Conservation (phyloP, 2,113 vertebrate species). For the Caloenas nicobarica region DNA sequence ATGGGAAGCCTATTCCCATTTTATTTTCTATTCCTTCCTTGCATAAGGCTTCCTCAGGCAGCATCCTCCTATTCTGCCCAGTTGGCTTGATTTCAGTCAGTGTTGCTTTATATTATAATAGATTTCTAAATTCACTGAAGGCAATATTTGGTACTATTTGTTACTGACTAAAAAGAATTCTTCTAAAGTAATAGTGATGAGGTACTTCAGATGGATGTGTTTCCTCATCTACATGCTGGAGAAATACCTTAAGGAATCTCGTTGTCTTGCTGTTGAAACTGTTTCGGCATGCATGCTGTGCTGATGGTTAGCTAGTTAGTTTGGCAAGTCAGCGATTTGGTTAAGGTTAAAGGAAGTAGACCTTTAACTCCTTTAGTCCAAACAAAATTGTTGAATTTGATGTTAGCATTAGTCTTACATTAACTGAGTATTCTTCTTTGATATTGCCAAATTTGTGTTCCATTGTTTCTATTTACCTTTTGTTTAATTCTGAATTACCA, state of each 20-base stretch:
- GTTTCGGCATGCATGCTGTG: neutral
- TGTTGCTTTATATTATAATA: neutral
- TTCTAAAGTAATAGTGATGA: neutral
- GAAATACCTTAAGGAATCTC: neutral
- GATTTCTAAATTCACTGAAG: neutral
- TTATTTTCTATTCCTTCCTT: neutral
- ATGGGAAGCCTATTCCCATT: neutral
- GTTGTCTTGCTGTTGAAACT: neutral
- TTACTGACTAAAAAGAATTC: neutral
- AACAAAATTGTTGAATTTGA: neutral
- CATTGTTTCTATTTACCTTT: neutral
- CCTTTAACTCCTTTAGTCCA: neutral
- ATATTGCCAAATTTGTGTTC: neutral
- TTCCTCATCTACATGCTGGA: neutral
- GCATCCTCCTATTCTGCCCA: neutral
- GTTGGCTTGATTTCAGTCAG: neutral
- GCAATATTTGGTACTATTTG: neutral
- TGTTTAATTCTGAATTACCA: neutral
- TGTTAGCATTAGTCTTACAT: neutral
- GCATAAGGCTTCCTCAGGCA: neutral
- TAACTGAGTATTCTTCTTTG: neutral
- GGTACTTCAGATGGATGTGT: neutral
- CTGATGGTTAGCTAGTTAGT: neutral
- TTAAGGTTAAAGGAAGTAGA: neutral
- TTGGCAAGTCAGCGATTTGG: neutral